Conservation (phyloP, 2,113 vertebrate genomes). For the Coptodon bakossiorum region DNA sequence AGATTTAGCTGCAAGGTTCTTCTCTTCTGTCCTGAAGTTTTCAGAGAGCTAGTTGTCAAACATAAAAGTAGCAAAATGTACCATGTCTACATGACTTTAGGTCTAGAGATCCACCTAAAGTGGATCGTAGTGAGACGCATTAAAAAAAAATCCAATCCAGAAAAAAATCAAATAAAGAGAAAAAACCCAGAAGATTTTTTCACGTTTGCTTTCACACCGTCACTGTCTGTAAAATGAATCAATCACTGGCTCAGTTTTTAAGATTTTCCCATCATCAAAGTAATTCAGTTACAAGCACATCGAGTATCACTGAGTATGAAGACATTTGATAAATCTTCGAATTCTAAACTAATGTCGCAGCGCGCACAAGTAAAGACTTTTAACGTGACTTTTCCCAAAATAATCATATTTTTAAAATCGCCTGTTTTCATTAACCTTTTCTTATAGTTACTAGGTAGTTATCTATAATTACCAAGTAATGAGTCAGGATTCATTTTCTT, state of each 20-base stretch:
- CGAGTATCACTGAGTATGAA: not conserved
- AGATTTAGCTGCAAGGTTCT: conserved; percentile 15
- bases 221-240: not conserved
- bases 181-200: not conserved
- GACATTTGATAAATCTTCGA: not conserved
- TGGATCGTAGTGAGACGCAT: not conserved
- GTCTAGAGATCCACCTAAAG: not conserved
- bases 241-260: not conserved
- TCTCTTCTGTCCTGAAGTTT: not conserved
- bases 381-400: not conserved
- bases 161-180: not conserved
- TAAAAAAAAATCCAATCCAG: not conserved
- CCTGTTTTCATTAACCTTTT: not conserved
- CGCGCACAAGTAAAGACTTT: not conserved
- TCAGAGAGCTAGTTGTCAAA: not conserved
- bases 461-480: not conserved
- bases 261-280: not conserved
- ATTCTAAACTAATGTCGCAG: not conserved
- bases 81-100: not conserved
- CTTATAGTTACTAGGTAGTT: not conserved
- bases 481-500: not conserved
- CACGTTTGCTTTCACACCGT: not conserved
- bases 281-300: not conserved
- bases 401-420: not conserved
- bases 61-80: not conserved